These are phyloP conservation scores for silkworm (Bombyx mori) DNA, from an alignment of 1,140 invertebrate species.

Conservation along the genomic window ASM3026992v2 NC_085121.1:9919501-9920000, in stretches of 20 bases:
- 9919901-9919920: too few species aligned
- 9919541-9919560: neutral
- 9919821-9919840: too few species aligned
- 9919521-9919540: too few species aligned
- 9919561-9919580: constrained; percentile 74
- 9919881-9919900: too few species aligned
- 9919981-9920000: too few species aligned
- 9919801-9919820: neutral
- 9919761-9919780: constrained; percentile 74
- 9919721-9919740: constrained; percentile 67
- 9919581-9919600: constrained; percentile 79
- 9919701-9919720: constrained; percentile 70
- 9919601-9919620: constrained; percentile 75
- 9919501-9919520: too few species aligned
- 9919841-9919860: too few species aligned
- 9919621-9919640: constrained; percentile 71
- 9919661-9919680: constrained; percentile 75
- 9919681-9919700: constrained; percentile 73
- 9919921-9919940: too few species aligned
- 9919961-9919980: too few species aligned
- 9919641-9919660: constrained; percentile 59
- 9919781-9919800: constrained; percentile 17
- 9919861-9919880: too few species aligned
- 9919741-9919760: constrained; percentile 69
- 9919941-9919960: too few species aligned